Conservation (phyloP, 2,113 vertebrate species). For the Charadrius vociferus region DNA sequence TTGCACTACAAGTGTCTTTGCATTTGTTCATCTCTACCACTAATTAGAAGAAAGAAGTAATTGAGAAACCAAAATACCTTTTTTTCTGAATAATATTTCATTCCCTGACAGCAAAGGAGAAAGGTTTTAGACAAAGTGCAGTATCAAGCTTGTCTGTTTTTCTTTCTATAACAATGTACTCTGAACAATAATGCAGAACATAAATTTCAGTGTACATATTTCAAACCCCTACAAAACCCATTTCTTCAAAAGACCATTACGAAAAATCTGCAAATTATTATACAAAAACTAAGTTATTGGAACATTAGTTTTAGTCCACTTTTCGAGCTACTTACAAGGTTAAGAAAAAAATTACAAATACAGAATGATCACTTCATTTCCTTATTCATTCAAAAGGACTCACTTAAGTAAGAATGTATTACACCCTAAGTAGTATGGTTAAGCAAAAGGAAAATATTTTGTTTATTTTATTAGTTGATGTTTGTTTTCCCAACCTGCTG, state of each 20-base stretch:
- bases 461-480: background rate
- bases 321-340: background rate
- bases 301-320: background rate
- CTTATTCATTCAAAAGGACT: background rate
- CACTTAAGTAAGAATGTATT: background rate
- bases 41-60: background rate
- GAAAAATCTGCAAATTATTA: background rate
- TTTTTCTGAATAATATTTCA: slow-evolving; percentile 42
- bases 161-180: background rate
- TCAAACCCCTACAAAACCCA: background rate
- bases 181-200: background rate
- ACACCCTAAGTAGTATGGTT: background rate
- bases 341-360: background rate
- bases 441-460: background rate
- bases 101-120: slow-evolving; percentile 43
- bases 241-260: background rate
- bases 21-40: background rate
- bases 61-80: slow-evolving; percentile 21
- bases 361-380: background rate
- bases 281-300: background rate
- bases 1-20: background rate
- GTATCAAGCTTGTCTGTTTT: background rate
- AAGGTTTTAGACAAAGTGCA: background rate
- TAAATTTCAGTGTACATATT: background rate
- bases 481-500: background rate